phyloP scores from a whole-genome alignment of 2,797 vertebrate genomes.

The Sparus aurata region DNA sequence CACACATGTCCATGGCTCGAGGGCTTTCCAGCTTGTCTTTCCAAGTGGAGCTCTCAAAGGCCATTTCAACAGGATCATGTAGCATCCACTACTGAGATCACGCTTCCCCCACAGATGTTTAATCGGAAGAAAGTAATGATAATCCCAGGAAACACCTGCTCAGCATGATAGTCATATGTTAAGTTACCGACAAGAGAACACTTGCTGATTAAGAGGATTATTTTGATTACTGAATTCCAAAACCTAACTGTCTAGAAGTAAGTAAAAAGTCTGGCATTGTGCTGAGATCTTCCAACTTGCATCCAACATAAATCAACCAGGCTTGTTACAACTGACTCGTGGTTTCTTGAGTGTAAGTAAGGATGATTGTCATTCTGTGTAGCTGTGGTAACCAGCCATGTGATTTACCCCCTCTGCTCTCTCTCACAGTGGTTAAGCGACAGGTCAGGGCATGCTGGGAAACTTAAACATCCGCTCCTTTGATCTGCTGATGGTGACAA shows the following conservation, averaged over 20 bases:
- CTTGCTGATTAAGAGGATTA: constrained; percentile 19
- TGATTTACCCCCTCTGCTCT: constrained; percentile 30
- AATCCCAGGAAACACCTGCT: constrained; percentile 34
- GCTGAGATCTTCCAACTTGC: neutral
- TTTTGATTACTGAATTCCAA: neutral
- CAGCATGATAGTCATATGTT: neutral
- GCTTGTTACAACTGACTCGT: neutral
- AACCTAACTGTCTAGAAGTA: neutral
- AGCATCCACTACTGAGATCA: constrained; percentile 12
- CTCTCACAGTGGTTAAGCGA: constrained; percentile 27
- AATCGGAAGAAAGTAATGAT: neutral
- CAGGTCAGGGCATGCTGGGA: constrained; percentile 67
- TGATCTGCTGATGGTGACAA: constrained; percentile 67
- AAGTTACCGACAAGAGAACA: neutral
- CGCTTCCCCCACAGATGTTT: constrained; percentile 12
- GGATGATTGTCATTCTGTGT: constrained; percentile 12
- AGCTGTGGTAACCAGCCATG: constrained; percentile 36
- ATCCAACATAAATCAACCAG: neutral
- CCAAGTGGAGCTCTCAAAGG: neutral
- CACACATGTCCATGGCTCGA: neutral
- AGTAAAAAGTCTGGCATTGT: neutral
- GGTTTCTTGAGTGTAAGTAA: constrained; percentile 18
- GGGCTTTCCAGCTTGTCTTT: constrained; percentile 4
- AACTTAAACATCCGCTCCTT: constrained; percentile 51
- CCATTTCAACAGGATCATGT: constrained; percentile 2